A percentile compares a stretch with the other conserved stretches of the same genome.
These are phyloP conservation scores for Malacoctenus gilli DNA, from an alignment of 2,797 vertebrate genomes.

Conservation along the genomic window DNA sequence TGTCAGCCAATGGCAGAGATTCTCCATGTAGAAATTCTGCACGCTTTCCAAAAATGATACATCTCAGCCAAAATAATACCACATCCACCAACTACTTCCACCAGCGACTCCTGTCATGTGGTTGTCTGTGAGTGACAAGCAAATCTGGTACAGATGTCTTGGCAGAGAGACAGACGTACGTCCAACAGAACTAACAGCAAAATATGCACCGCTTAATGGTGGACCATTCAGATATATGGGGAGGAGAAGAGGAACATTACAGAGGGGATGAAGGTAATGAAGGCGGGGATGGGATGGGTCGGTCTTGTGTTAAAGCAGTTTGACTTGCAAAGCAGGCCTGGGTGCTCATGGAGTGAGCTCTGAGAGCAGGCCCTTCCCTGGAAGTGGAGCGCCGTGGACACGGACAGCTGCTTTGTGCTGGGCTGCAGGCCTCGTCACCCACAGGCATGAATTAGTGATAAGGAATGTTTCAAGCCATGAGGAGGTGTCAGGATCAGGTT, in stretches of 20 bases:
- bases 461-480: conserved; percentile 83
- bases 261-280: conserved; percentile 40
- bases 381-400: conserved; percentile 66
- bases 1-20: conserved; percentile 63
- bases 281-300: conserved; percentile 57
- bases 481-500: conserved; percentile 86
- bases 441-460: conserved; percentile 85
- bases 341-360: conserved; percentile 39
- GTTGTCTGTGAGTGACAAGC: conserved; percentile 34
- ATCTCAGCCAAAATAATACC: conserved; percentile 29
- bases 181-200: conserved; percentile 31
- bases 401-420: conserved; percentile 59
- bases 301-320: conserved; percentile 66
- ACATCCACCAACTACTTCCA: conserved; percentile 15
- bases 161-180: conserved; percentile 22
- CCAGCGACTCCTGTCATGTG: conserved; percentile 8
- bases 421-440: conserved; percentile 77
- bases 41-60: conserved; percentile 38
- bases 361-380: conserved; percentile 55
- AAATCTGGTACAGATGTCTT: conserved; percentile 37
- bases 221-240: conserved; percentile 25
- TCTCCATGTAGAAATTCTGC: conserved; percentile 50
- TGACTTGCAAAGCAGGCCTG: conserved; percentile 85
- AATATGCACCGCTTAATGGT: conserved; percentile 26
- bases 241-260: conserved; percentile 21